A percentile compares a stretch with the other conserved stretches of the same genome.
Conservation (phyloP, 2,797 vertebrate species). For the Hephaestus fuliginosus region DNA sequence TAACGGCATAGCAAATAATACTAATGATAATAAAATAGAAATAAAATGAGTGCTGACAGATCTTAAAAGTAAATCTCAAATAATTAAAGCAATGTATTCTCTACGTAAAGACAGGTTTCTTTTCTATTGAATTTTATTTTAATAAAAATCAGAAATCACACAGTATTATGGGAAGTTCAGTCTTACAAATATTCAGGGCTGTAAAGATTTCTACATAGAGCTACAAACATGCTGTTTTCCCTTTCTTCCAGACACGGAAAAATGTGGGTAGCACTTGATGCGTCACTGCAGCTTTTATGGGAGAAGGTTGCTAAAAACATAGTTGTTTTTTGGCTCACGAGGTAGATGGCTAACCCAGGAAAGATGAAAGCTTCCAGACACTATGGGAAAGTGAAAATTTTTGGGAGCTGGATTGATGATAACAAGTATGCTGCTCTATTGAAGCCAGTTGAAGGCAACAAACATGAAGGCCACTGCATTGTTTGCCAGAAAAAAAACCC, state of each 20-base stretch:
- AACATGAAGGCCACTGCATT: slow-evolving; percentile 42
- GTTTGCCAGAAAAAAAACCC: slow-evolving; percentile 32
- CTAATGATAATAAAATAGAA: slow-evolving; percentile 18
- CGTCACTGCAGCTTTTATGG: slow-evolving; percentile 28
- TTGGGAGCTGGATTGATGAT: slow-evolving; percentile 36
- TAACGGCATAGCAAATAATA: slow-evolving; percentile 36
- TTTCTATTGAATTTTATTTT: slow-evolving; percentile 1
- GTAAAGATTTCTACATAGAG: slow-evolving; percentile 17
- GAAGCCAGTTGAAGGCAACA: slow-evolving; percentile 58
- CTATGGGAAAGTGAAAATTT: slow-evolving; percentile 43
- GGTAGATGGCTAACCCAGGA: slow-evolving; percentile 37
- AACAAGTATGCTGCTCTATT: slow-evolving; percentile 39
- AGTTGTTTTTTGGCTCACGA: slow-evolving; percentile 34
- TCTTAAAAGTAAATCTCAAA: slow-evolving; percentile 11
- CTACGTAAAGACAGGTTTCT: neutral
- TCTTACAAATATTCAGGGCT: slow-evolving; percentile 23
- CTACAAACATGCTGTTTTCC: slow-evolving; percentile 38
- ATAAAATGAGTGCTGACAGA: neutral
- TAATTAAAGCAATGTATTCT: neutral
- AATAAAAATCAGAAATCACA: slow-evolving; percentile 15
- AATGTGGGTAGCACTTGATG: slow-evolving; percentile 27
- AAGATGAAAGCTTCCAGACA: slow-evolving; percentile 27
- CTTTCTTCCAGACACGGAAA: slow-evolving; percentile 38
- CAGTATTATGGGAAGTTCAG: neutral
- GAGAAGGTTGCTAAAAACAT: slow-evolving; percentile 39